A percentile compares a stretch with the other conserved stretches of the same genome.
Evolutionary conservation across 2,888 invertebrate genomes (phyloP).

Genomic region (Criorhina ranunculi): DNA sequence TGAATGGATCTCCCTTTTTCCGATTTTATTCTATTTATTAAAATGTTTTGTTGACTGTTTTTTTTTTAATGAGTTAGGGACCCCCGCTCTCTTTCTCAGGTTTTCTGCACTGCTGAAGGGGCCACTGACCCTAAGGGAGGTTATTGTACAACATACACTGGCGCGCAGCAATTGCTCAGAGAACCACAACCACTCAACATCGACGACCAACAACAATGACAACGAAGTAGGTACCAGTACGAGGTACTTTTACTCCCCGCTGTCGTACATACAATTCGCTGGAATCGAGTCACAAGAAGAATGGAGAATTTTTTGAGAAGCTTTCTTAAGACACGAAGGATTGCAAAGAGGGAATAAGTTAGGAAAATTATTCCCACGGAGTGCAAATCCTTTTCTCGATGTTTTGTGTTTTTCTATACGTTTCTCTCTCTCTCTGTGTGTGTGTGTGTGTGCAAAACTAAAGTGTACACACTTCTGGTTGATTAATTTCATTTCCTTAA

Average conservation of each 20-base stretch:
- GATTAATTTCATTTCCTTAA: conserved; percentile 75
- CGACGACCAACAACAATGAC: conserved; percentile 49
- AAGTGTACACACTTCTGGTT: conserved; percentile 68
- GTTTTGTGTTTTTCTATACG: conserved; percentile 19
- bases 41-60: conserved; percentile 34
- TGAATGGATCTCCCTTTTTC: conserved; percentile 15
- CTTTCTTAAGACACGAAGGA: conserved; percentile 60
- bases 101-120: conserved; percentile 28
- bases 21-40: conserved; percentile 24
- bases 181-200: conserved; percentile 37
- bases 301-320: conserved; percentile 56
- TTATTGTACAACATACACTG: conserved; percentile 48
- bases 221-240: conserved; percentile 18
- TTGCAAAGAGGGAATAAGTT: conserved; percentile 22
- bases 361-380: conserved; percentile 61
- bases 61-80: conserved; percentile 16
- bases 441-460: conserved; percentile 30
- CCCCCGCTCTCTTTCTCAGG: conserved; percentile 14
- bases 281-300: conserved; percentile 32
- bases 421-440: background rate
- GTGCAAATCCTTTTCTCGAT: conserved; percentile 59
- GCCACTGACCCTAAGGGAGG: conserved; percentile 69
- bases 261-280: background rate
- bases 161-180: conserved; percentile 38
- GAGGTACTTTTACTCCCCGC: conserved; percentile 28